Evolutionary conservation across 2,797 vertebrate species (phyloP), one percentile per base, ranked within the genome.

Genomic region (Sebastolobus altivelis): DNA sequence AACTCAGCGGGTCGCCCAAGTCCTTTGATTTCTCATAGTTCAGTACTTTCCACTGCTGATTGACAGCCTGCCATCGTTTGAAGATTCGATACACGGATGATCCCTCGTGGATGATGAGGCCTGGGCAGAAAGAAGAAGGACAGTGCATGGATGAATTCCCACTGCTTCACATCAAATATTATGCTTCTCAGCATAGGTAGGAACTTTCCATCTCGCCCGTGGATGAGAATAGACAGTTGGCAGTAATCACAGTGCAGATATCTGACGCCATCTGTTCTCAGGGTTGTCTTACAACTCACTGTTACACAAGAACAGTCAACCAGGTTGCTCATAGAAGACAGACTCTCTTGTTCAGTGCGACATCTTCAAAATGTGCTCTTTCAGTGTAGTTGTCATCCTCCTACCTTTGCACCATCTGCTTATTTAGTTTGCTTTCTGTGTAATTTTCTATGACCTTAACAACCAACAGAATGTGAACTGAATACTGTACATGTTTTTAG

Each of bases 1-100:
- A 96, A 61, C 96, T 96, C 92, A 96, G 7, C 49, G 97, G 96
- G 92, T 98, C 97, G 61, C 97, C 97, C 91, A 96, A 89, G 94
- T 98, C 97, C 94, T 97, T 98, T 33, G 97, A 95, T 89, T 98
- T 98, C 92, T 98, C 97, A 76, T 98, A 98, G 94, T 98, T 98
- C 93, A 98, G 93, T 75, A 98, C 97, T 92, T 98, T 98, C 97
- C 97, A 98, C 85, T 98, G 97, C 92, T 98, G 97, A 92, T 98
- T 98, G 83, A 98, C 97, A 46, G 97, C 97, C 92, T 98, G 97
- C 97, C 97, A 98, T 80, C 97, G 96, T 89, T 98, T 98, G 87
- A 98, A 98, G 92, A 98, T 98, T 58, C 97, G 96, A 89, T 98
- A 98, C 77, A 98, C 97, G 0, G 97, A 98, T 2, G 97, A 98